Evolutionary conservation across 2,888 invertebrate genomes (phyloP).

Genomic region (Malthinus seriepunctatus): DNA sequence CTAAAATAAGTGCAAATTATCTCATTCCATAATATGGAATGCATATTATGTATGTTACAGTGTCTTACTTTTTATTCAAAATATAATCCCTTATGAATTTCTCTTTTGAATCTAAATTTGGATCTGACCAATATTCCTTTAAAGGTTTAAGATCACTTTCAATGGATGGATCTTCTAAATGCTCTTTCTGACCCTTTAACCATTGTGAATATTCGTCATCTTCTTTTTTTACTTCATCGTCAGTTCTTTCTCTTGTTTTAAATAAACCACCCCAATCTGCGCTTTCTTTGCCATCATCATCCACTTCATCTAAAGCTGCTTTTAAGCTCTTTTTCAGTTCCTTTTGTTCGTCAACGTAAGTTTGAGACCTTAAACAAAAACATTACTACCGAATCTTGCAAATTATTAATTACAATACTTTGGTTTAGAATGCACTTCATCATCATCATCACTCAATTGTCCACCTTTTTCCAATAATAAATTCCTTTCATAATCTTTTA

Average conservation of each 20-base stretch:
- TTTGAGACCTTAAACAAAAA: slow-evolving; percentile 50
- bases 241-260: slow-evolving; percentile 59
- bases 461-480: slow-evolving; percentile 72
- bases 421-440: slow-evolving; percentile 17
- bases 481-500: slow-evolving; percentile 81
- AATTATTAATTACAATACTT: not conserved
- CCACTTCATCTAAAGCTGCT: slow-evolving; percentile 53
- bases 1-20: not conserved
- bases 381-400: not conserved
- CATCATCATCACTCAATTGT: slow-evolving; percentile 54
- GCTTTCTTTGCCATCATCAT: slow-evolving; percentile 59
- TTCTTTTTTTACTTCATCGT: slow-evolving; percentile 57
- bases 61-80: slow-evolving; percentile 72
- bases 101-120: slow-evolving; percentile 80
- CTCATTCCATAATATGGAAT: not conserved
- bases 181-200: slow-evolving; percentile 73
- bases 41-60: not conserved
- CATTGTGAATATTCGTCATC: slow-evolving; percentile 74
- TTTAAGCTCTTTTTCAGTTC: slow-evolving; percentile 68
- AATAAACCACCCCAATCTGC: slow-evolving; percentile 61
- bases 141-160: slow-evolving; percentile 72
- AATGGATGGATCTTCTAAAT: slow-evolving; percentile 61
- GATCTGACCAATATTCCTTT: slow-evolving; percentile 83
- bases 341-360: slow-evolving; percentile 70
- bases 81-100: slow-evolving; percentile 92